Evolutionary conservation across 2,797 vertebrate species (phyloP), one percentile per base, ranked within the genome.

Genomic region (Garrulus glandarius): DNA sequence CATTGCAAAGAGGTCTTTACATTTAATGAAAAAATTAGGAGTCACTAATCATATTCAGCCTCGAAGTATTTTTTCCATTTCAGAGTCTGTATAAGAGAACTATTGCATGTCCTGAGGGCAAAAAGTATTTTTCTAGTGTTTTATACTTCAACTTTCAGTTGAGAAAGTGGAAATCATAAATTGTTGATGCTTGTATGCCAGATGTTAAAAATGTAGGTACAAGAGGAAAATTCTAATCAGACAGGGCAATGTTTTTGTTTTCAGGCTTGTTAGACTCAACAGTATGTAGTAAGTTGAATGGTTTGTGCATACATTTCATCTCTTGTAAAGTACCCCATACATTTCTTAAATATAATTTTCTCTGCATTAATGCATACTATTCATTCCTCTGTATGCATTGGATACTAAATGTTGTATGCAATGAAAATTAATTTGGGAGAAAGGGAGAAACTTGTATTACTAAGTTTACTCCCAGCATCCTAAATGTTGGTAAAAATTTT

Each of bases 401-500:
- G 93, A 60, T 86, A 89, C 43, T 88, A 81, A 76, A 69, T 90
- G 21, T 61, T 92, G 24, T 32, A 78, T 88, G 32, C 55, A 85
- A 32, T 82, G 55, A 67, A 88, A 92, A 72, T 19, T 84, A 80
- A 59, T 80, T 80, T 47, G 13, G 53, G 17, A 53, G 23, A 69
- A 84, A 55, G 44, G 49, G 41, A 84, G 55, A 93, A 80, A 82
- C 49, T 59, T 65, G 14, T 57, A 24, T 87, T 84, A 61, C n/a
- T 84, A 36, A 75, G 29, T 53, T 83, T 59, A 41, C 39, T 93
- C 32, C n/a, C 43, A 75, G 37, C 26, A 69, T 78, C 80, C 74
- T 96, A 71, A 91, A 95, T 68, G 68, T 72, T 96, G 88, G 85
- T 71, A 89, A 96, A 97, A 96, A 95, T 67, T 53, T 69, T 93